Evolutionary conservation across 2,797 vertebrate genomes (phyloP), one percentile per base, ranked within the genome.

Genomic region (Semaprochilodus insignis): DNA sequence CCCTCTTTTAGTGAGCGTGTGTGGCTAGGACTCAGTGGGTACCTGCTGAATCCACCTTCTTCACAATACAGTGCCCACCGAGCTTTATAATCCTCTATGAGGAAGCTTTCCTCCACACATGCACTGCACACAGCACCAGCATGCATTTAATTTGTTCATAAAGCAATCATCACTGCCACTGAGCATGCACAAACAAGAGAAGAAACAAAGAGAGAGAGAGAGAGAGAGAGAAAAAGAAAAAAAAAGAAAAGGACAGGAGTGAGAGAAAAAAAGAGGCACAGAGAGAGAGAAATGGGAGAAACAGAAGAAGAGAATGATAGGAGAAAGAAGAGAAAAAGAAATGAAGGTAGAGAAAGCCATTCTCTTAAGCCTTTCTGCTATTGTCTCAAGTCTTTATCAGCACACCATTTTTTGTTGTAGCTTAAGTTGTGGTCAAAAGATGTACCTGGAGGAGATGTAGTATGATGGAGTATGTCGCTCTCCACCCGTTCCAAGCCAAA

Each of bases 31-130:
- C 88, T 89, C 87, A 88, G 83, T 25, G 83, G 90, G 82, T 91
- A 91, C 90, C 91, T 91, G 92, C 91, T 89, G 88, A 86, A 92
- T 91, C 90, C 90, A 88, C 91, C 54, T 90, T 85, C 89, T 75
- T 73, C 90, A 91, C 90, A 90, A 91, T 87, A 25, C 90, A 81
- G 87, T 87, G 81, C 90, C 91, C 91, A 89, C 90, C 91, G 90
- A 92, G 91, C 44, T 91, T 89, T 86, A 89, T 93, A 93, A 93
- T 93, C 92, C 92, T 90, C 93, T 89, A 91, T 88, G 91, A 89
- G 91, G 90, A 88, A 89, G 88, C 90, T 92, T 90, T 90, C 85
- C 91, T 85, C 75, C 85, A 91, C 88, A 91, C 90, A 86, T 84
- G 84, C 88, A 75, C 90, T 89, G 91, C 87, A 89, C 86, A 81